Conservation (phyloP, 2,797 vertebrate genomes). For the Melanitta fusca region DNA sequence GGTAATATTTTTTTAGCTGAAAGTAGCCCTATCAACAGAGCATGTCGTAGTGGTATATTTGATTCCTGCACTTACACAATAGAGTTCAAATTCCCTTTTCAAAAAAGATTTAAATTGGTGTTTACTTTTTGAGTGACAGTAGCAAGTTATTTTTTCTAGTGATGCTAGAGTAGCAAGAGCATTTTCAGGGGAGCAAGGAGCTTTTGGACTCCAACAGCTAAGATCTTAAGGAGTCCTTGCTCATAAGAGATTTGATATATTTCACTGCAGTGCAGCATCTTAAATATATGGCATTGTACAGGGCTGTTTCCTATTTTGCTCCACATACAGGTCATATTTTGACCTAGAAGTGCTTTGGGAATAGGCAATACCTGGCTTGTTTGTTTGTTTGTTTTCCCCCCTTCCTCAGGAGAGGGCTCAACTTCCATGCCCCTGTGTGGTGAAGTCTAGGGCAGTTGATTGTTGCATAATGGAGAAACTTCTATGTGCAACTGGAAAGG, state of each 20-base stretch:
- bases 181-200: conserved; percentile 29
- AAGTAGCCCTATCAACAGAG: not conserved
- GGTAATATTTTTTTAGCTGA: not conserved
- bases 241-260: not conserved
- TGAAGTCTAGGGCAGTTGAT: not conserved
- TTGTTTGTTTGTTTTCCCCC: not conserved
- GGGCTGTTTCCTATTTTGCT: not conserved
- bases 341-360: not conserved
- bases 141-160: conserved; percentile 6
- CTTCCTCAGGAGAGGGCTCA: not conserved
- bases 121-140: conserved; percentile 17
- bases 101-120: not conserved
- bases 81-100: not conserved
- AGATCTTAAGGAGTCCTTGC: not conserved
- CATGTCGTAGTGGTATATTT: not conserved
- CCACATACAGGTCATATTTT: not conserved
- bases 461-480: rapidly evolving
- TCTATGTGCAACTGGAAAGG: not conserved
- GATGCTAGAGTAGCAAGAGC: not conserved
- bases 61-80: not conserved
- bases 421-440: not conserved
- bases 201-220: not conserved
- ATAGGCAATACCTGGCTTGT: not conserved
- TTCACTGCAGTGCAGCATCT: not conserved
- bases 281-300: not conserved